Conservation (phyloP, 2,113 vertebrate species). For the Puma concolor region DNA sequence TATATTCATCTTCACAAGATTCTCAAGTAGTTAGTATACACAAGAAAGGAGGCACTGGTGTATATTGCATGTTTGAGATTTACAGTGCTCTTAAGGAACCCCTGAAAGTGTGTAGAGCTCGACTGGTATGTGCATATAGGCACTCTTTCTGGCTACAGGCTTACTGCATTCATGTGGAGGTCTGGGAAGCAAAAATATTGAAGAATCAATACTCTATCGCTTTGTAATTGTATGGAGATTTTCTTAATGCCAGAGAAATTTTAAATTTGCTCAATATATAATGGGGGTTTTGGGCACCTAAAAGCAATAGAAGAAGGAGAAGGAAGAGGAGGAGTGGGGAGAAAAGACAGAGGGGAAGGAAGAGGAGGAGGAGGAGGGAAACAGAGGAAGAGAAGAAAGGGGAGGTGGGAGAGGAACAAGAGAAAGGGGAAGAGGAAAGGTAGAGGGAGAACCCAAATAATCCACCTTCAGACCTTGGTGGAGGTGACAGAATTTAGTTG, state of each 20-base stretch:
- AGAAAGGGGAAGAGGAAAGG: neutral
- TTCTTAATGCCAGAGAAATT: neutral
- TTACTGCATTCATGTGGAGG: neutral
- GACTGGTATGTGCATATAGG: fast-evolving
- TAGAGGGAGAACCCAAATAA: neutral
- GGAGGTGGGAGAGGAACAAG: neutral
- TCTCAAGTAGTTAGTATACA: neutral
- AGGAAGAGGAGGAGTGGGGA: neutral
- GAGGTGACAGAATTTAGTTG: neutral
- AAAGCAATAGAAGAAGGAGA: neutral
- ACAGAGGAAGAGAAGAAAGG: neutral
- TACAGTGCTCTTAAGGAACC: neutral
- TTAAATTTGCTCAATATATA: neutral
- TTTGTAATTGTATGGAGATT: neutral
- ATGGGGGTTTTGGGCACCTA: neutral
- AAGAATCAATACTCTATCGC: neutral
- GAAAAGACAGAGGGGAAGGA: neutral
- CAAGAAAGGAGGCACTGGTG: neutral
- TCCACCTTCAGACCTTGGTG: no score
- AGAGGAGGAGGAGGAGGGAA: neutral
- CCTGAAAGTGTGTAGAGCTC: neutral
- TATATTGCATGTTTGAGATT: neutral
- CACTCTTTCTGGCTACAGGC: neutral
- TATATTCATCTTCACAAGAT: neutral
- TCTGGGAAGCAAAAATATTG: neutral